phyloP scores from a whole-genome alignment of 2,888 invertebrate genomes.

The Schrankia costaestrigalis region DNA sequence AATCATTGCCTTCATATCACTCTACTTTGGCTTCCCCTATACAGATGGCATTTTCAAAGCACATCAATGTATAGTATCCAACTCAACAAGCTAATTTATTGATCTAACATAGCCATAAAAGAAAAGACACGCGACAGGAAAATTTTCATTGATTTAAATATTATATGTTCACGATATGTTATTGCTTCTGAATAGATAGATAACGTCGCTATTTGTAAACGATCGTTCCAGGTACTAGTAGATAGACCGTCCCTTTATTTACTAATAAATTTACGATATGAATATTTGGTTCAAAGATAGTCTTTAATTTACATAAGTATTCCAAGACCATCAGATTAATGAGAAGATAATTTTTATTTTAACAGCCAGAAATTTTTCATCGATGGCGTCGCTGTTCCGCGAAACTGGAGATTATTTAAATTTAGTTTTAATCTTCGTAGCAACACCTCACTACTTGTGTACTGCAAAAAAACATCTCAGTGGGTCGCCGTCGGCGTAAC shows the following conservation, averaged over 20 bases:
- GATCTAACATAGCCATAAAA: too few species aligned
- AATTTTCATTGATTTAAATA: too few species aligned
- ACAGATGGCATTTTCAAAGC: constrained; percentile 12
- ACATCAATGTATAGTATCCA: too few species aligned
- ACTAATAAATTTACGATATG: too few species aligned
- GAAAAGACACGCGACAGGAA: constrained; percentile 5
- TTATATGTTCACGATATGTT: too few species aligned
- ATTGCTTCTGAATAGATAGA: too few species aligned
- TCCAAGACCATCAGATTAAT: constrained; percentile 25
- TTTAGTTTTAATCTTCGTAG: constrained; percentile 39
- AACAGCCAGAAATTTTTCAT: constrained; percentile 21
- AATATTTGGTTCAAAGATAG: too few species aligned
- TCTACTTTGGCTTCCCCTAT: constrained; percentile 33
- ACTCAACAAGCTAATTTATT: too few species aligned
- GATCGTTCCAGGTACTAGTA: too few species aligned
- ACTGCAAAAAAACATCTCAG: constrained; percentile 38
- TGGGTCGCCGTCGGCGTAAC: constrained; percentile 37
- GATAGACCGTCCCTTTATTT: too few species aligned
- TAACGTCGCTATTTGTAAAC: constrained; percentile 1
- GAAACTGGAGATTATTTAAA: constrained; percentile 39
- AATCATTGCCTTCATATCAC: constrained; percentile 66
- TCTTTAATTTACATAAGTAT: constrained; percentile 35
- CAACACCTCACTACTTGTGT: constrained; percentile 40
- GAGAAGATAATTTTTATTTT: constrained; percentile 12
- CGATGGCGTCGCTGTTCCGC: constrained; percentile 36